A percentile compares a stretch with the other conserved stretches of the same genome.
These are phyloP conservation scores for Drosophila parabipectinata DNA, from an alignment of 1,140 invertebrate species.

Conservation along the genomic window DNA sequence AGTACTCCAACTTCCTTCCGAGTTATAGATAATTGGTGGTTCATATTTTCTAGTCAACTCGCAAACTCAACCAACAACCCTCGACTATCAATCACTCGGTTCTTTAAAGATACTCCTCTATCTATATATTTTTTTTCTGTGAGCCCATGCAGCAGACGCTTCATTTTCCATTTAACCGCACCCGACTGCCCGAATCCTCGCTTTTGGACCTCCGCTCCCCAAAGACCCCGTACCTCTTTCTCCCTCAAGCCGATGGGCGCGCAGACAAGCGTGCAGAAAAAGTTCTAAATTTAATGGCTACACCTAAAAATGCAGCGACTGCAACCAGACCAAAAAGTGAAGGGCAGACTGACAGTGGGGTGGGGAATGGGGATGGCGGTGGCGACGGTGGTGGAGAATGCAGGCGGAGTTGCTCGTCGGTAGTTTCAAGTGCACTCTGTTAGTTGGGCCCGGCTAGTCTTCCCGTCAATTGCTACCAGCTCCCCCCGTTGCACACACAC, in stretches of 20 bases:
- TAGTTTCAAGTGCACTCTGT: conserved; percentile 73
- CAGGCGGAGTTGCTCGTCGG: conserved; percentile 26
- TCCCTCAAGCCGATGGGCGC: conserved; percentile 27
- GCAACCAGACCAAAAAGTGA: conserved; percentile 55
- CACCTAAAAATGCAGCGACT: conserved; percentile 79
- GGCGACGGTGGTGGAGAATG: background rate
- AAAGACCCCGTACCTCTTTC: background rate
- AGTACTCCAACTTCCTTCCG: no score
- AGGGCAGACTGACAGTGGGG: conserved; percentile 20
- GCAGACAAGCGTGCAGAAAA: conserved; percentile 80
- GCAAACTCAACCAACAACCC: background rate
- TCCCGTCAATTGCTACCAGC: background rate
- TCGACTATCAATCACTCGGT: conserved; percentile 25
- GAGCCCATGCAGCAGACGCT: conserved; percentile 63
- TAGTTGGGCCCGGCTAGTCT: conserved; percentile 31
- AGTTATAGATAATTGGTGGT: no score
- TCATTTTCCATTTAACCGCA: conserved; percentile 78
- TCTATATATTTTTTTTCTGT: conserved; percentile 5
- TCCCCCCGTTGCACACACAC: conserved; percentile 36
- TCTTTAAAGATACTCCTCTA: conserved; percentile 8
- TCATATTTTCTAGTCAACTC: background rate
- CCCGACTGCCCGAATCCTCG: conserved; percentile 49
- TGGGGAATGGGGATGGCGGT: no score
- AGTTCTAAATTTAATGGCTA: conserved; percentile 81
- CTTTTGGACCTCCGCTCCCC: background rate